Percentiles rank a stretch among this genome's conserved stretches.
phyloP scores from a whole-genome alignment of 2,113 vertebrate genomes.

The Cyprinodon brontotheroides region DNA sequence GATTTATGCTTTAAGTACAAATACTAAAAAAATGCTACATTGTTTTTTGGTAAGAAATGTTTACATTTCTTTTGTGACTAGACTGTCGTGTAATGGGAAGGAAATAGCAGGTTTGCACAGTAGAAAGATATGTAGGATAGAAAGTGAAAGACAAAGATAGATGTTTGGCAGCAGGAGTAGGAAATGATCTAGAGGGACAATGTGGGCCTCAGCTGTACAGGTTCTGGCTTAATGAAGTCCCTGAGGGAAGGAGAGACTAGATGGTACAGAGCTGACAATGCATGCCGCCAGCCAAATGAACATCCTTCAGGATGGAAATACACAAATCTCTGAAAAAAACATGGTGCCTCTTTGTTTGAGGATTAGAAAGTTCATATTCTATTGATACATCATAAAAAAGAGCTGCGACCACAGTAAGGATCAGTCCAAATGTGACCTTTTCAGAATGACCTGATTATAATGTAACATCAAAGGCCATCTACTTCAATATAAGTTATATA shows the following conservation, averaged over 20 bases:
- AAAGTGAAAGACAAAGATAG: slow-evolving; percentile 46
- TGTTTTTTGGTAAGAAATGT: not conserved
- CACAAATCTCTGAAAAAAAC: slow-evolving; percentile 25
- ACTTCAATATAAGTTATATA: not conserved
- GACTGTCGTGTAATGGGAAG: not conserved
- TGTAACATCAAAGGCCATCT: not conserved
- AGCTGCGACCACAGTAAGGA: not conserved
- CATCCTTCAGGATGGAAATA: slow-evolving; percentile 7
- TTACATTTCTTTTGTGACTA: not conserved
- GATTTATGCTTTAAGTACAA: not conserved
- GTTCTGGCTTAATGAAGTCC: slow-evolving; percentile 72
- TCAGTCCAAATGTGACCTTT: not conserved
- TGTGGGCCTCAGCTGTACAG: slow-evolving; percentile 69
- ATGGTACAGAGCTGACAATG: slow-evolving; percentile 61
- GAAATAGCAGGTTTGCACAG: not conserved
- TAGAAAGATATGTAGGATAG: slow-evolving; percentile 17
- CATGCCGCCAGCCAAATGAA: slow-evolving; percentile 57
- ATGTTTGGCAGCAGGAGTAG: slow-evolving; percentile 43
- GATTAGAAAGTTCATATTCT: not conserved
- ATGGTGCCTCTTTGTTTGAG: slow-evolving; percentile 25
- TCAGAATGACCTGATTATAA: not conserved
- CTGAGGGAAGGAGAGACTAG: slow-evolving; percentile 49
- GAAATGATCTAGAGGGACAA: slow-evolving; percentile 52
- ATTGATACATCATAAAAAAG: not conserved
- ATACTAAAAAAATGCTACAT: not conserved